Conservation (phyloP, 2,797 vertebrate species). For the Enteromius afrohamiltoni region DNA sequence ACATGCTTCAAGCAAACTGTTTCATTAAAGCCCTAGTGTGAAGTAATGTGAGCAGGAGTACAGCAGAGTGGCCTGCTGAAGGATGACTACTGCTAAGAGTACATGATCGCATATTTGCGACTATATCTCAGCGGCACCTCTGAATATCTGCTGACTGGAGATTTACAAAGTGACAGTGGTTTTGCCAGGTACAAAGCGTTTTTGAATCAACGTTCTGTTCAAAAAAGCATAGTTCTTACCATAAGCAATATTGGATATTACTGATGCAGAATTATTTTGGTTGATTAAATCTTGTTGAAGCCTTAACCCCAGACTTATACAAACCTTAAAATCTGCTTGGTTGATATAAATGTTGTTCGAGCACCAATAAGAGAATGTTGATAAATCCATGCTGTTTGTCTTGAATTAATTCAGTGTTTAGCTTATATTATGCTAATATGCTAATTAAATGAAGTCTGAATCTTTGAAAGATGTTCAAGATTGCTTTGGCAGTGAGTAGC, state of each 20-base stretch:
- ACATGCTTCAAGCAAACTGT: conserved; percentile 36
- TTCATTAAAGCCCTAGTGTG: conserved; percentile 45
- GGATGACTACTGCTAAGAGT: conserved; percentile 9
- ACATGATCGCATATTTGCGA: conserved; percentile 18
- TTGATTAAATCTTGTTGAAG: not conserved
- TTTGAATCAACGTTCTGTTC: not conserved
- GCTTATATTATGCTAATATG: not conserved
- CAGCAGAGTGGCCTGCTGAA: not conserved
- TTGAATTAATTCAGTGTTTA: not conserved
- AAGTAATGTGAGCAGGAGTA: conserved; percentile 3
- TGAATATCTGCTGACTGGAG: conserved; percentile 18
- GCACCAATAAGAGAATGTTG: not conserved
- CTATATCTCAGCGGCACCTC: not conserved
- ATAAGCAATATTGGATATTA: not conserved
- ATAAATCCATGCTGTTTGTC: not conserved
- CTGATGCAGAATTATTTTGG: not conserved
- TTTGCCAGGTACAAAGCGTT: not conserved
- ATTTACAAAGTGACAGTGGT: not conserved
- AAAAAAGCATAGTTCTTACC: not conserved
- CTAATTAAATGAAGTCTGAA: not conserved
- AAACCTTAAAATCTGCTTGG: not conserved
- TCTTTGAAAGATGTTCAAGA: conserved; percentile 7
- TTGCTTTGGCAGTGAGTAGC: not conserved
- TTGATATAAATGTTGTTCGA: not conserved
- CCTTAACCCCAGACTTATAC: not conserved